Conservation (phyloP, 2,113 vertebrate species). For the Oncorhynchus masou region DNA sequence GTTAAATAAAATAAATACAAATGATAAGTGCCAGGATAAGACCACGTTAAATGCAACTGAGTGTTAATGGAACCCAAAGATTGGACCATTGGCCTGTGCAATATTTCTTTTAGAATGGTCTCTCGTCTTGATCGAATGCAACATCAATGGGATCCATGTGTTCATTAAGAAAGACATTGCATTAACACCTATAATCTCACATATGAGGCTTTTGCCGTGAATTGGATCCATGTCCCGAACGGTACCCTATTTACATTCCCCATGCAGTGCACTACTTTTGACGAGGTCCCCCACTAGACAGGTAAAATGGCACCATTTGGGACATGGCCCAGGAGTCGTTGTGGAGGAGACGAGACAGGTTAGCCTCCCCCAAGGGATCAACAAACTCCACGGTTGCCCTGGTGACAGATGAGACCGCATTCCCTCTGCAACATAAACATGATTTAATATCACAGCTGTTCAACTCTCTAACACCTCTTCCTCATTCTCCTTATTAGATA, state of each 20-base stretch:
- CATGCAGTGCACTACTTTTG: no score
- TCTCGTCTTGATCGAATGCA: constrained; percentile 11
- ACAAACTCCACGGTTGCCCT: constrained; percentile 69
- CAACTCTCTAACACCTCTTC: constrained; percentile 69
- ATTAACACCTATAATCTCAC: constrained; percentile 40
- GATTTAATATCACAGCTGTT: constrained; percentile 78
- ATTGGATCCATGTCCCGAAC: not conserved
- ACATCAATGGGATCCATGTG: not conserved
- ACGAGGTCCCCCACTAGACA: constrained; percentile 9
- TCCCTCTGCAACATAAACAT: constrained; percentile 74
- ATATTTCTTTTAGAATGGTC: not conserved
- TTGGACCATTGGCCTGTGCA: constrained; percentile 8
- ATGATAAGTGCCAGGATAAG: not conserved
- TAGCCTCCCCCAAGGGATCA: constrained; percentile 66
- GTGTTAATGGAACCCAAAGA: constrained; percentile 14
- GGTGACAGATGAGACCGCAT: constrained; percentile 69
- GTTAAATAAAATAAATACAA: no score
- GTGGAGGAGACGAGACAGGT: constrained; percentile 51
- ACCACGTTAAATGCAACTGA: constrained; percentile 12
- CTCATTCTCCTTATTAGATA: constrained; percentile 66
- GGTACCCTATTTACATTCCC: no score
- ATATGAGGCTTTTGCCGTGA: constrained; percentile 32
- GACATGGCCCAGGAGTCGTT: constrained; percentile 1
- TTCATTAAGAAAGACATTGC: constrained; percentile 28
- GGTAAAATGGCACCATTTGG: no score